Percentiles rank a stretch among this genome's conserved stretches.
These are phyloP conservation scores for Zeugodacus cucurbitae DNA, from an alignment of 1,140 invertebrate genomes.

Conservation along the genomic window DNA sequence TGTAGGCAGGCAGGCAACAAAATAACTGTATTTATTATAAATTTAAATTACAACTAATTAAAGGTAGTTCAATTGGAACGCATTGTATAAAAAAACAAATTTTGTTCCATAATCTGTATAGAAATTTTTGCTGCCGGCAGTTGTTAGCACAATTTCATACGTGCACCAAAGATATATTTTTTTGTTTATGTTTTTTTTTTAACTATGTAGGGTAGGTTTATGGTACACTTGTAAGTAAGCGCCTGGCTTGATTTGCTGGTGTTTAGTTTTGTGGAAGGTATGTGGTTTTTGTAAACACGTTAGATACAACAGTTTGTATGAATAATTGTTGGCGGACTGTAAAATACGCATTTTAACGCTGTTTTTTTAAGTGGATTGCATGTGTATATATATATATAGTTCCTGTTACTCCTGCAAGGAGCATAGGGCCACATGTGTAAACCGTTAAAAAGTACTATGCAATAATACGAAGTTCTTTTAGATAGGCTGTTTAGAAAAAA, in stretches of 20 bases:
- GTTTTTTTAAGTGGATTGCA: too few species aligned
- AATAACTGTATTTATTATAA: neutral
- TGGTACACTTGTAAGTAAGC: neutral
- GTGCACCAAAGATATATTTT: neutral
- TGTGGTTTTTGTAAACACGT: neutral
- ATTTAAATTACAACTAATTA: slow-evolving; percentile 27
- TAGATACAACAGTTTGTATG: neutral
- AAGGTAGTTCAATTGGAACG: neutral
- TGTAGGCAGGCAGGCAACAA: neutral
- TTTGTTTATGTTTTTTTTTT: neutral
- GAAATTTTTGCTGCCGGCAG: slow-evolving; percentile 12
- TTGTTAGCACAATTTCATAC: neutral
- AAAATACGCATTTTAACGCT: too few species aligned
- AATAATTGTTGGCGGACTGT: neutral
- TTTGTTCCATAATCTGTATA: neutral
- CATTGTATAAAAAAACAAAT: neutral
- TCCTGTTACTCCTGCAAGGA: too few species aligned
- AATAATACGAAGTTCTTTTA: neutral
- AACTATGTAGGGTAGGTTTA: neutral
- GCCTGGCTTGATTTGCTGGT: neutral
- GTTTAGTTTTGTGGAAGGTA: neutral
- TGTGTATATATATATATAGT: too few species aligned
- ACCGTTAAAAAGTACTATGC: neutral
- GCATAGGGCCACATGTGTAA: too few species aligned
- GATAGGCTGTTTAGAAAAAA: neutral